Conservation (phyloP, 2,888 invertebrate species). For the Platycheirus rosarum region DNA sequence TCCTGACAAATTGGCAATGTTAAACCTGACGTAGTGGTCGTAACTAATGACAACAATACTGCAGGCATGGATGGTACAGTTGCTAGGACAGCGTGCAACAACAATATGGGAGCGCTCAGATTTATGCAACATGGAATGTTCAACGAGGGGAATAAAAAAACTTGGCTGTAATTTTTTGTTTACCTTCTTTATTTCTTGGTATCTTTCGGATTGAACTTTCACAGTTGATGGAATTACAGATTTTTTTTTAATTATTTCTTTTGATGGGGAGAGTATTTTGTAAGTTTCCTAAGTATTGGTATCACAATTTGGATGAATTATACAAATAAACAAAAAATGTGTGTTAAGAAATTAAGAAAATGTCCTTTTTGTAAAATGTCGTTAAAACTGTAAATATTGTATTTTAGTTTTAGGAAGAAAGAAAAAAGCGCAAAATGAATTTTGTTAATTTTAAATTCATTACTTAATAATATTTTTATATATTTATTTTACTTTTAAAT, state of each 20-base stretch:
- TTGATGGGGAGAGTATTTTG: too few species aligned
- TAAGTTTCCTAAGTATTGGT: too few species aligned
- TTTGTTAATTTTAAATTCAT: conserved; percentile 24
- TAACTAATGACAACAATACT: conserved; percentile 50
- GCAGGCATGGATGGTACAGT: conserved; percentile 14
- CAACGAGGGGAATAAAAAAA: conserved; percentile 77
- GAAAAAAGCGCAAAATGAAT: not conserved
- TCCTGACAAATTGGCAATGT: conserved; percentile 75
- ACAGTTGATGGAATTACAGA: not conserved
- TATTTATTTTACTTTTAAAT: conserved; percentile 17
- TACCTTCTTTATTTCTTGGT: not conserved
- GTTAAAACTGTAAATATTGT: conserved; percentile 61
- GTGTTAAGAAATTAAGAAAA: conserved; percentile 18
- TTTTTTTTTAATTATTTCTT: too few species aligned
- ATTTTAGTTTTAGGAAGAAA: conserved; percentile 34
- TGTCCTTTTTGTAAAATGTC: conserved; percentile 64
- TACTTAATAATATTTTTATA: conserved; percentile 58
- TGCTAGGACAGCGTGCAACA: conserved; percentile 36
- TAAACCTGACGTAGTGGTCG: conserved; percentile 26
- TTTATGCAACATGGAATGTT: conserved; percentile 50
- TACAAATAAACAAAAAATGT: not conserved
- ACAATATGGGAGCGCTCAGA: conserved; percentile 38
- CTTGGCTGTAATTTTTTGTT: conserved; percentile 79
- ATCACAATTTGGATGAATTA: conserved; percentile 2
- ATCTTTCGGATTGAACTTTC: not conserved